phyloP scores from a whole-genome alignment of 2,797 vertebrate genomes.

The Labroides dimidiatus region DNA sequence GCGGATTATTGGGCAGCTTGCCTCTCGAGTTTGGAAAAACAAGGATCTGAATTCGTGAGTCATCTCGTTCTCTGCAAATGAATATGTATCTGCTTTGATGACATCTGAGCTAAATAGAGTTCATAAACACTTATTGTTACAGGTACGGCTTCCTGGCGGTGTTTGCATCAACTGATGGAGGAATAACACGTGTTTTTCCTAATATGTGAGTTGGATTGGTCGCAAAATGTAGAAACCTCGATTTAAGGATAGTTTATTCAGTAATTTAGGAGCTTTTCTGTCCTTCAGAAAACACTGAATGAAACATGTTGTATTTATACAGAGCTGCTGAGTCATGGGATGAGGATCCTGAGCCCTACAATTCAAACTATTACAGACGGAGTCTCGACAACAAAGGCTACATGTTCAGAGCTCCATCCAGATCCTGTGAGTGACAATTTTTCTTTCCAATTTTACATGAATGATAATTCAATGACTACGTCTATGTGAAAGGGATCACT shows the following conservation, averaged over 20 bases:
- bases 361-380: slow-evolving; percentile 94
- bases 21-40: slow-evolving; percentile 93
- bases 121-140: slow-evolving; percentile 41
- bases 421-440: slow-evolving; percentile 84
- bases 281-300: background rate
- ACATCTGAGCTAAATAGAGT: background rate
- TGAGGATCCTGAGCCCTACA: slow-evolving; percentile 95
- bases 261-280: background rate
- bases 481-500: no score
- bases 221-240: background rate
- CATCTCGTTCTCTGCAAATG: background rate
- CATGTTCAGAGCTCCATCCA: slow-evolving; percentile 91
- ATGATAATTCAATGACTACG: background rate
- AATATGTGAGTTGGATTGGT: slow-evolving; percentile 89
- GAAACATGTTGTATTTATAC: slow-evolving; percentile 35
- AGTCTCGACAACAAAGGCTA: slow-evolving; percentile 97
- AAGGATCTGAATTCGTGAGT: slow-evolving; percentile 96
- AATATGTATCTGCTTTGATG: background rate
- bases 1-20: slow-evolving; percentile 93
- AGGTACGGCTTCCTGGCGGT: slow-evolving; percentile 98
- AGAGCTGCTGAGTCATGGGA: slow-evolving; percentile 97
- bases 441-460: background rate
- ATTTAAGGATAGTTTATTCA: background rate
- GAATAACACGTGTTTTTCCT: slow-evolving; percentile 95
- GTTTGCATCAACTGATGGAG: slow-evolving; percentile 95